phyloP scores from a whole-genome alignment of 2,113 vertebrate species.

The Clarias batrachus region DNA sequence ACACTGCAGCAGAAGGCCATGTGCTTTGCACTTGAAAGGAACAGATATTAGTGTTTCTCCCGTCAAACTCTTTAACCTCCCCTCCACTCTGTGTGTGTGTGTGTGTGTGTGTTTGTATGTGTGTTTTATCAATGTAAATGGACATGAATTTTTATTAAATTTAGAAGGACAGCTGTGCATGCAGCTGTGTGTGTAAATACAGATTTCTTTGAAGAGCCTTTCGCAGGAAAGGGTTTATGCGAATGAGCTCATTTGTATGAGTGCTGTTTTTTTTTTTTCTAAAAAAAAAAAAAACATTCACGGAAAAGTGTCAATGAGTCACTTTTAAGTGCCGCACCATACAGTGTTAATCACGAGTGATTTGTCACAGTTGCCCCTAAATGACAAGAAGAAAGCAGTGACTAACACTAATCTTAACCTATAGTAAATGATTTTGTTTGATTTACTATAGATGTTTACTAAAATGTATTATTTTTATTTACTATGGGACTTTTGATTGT shows the following conservation, averaged over 20 bases:
- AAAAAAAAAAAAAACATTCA: neutral
- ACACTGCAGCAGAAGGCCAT: neutral
- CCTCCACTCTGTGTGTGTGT: neutral
- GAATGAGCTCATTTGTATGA: neutral
- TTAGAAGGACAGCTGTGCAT: constrained; percentile 1
- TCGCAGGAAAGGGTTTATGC: neutral
- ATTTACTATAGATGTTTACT: neutral
- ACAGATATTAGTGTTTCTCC: neutral
- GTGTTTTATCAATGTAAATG: too few species aligned
- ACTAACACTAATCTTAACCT: neutral
- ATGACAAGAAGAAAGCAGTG: constrained; percentile 3
- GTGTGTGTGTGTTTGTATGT: neutral
- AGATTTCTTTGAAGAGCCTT: neutral
- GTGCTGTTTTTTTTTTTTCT: neutral
- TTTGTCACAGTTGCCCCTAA: constrained; percentile 43
- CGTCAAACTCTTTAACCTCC: neutral
- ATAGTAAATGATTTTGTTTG: neutral
- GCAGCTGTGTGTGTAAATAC: constrained; percentile 12
- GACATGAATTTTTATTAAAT: too few species aligned
- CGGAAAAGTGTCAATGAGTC: neutral
- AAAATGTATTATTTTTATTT: too few species aligned
- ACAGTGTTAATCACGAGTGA: constrained; percentile 38
- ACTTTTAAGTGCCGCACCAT: constrained; percentile 23
- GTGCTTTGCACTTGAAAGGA: neutral
- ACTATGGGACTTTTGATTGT: too few species aligned